These are phyloP conservation scores for Isotomurus palustris DNA, from an alignment of 2,888 invertebrate genomes.

Conservation along the genomic window DNA sequence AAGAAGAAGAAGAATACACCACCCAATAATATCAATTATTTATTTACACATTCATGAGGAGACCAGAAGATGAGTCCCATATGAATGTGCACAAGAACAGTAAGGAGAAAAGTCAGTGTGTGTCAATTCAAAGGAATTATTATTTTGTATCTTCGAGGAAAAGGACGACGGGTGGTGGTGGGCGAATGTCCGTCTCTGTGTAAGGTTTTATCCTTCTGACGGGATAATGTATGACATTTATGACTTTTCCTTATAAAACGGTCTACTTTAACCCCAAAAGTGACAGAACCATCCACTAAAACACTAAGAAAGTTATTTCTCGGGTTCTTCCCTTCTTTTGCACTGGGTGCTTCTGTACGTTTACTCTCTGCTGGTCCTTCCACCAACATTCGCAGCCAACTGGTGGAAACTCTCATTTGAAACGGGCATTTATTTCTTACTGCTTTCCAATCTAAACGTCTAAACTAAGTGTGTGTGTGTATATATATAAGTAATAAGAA, in stretches of 20 bases:
- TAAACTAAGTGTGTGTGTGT: background rate
- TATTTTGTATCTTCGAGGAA: too few species aligned
- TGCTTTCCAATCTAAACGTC: background rate
- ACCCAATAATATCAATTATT: constrained; percentile 1
- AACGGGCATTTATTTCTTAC: too few species aligned
- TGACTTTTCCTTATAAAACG: background rate
- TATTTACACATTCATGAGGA: constrained; percentile 14
- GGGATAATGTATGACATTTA: background rate
- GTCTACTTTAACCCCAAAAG: background rate
- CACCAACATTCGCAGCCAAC: too few species aligned
- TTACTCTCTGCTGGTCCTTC: too few species aligned
- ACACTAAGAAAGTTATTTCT: background rate
- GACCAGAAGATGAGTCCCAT: constrained; percentile 9
- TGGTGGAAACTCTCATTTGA: too few species aligned
- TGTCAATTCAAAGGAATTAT: too few species aligned
- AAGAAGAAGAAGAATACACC: too few species aligned
- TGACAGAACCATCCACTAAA: background rate
- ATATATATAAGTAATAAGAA: background rate
- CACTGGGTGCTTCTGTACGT: too few species aligned
- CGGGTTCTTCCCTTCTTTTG: too few species aligned
- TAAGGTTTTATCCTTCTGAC: background rate
- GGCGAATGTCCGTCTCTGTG: background rate
- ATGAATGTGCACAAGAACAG: too few species aligned
- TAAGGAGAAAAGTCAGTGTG: too few species aligned
- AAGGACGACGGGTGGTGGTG: too few species aligned